Evolutionary conservation across 2,888 invertebrate genomes (phyloP), one percentile per base, ranked within the genome.

Genomic region (Zootermopsis nevadensis): DNA sequence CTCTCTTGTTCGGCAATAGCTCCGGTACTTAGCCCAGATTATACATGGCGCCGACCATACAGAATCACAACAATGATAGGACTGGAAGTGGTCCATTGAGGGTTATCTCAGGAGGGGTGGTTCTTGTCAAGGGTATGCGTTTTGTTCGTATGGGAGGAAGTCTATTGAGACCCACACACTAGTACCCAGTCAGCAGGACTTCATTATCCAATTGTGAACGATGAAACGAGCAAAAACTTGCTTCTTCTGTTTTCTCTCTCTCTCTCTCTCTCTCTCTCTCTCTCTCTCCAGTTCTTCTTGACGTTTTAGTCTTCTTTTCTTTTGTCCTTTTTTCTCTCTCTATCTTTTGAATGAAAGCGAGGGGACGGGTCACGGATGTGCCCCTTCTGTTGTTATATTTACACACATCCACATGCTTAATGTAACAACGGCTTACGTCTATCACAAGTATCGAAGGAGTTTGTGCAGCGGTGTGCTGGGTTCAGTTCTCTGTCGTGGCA

Each of bases 121-220:
- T 30, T 22, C 31, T 30, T 22, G 22, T 22, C 22, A 69, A 33
- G 48, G 60, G 60, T 60, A 27, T 8, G 60, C 12, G 27, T 60
- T 60, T 60, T 60, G 60, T 60, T 4, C n/a, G 60, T 1, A 60
- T n/a, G 60, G 60, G 60, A 60, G 60, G 60, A 60, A 60, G 60
- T 27, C 2, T 12, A 60, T 60, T 60, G 60, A 60, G 27, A 15
- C 60, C 60, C 55, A 55, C 55, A 55, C 55, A 55, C 55, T 55
- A 27, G 30, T 27, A 27, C 31, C 69, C 31, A 69, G 30, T 31
- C 35, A 38, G 27, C 33, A 66, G 66, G 79, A 83, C 81, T 83
- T 83, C 83, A 83, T 83, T 83, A 83, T 83, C 83, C 83, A 83
- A 83, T 83, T 83, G 83, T 83, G 80, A 83, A 38, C 80, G 60